Evolutionary conservation across 2,888 invertebrate genomes (phyloP).

Genomic region (Boloria euphrosyne): DNA sequence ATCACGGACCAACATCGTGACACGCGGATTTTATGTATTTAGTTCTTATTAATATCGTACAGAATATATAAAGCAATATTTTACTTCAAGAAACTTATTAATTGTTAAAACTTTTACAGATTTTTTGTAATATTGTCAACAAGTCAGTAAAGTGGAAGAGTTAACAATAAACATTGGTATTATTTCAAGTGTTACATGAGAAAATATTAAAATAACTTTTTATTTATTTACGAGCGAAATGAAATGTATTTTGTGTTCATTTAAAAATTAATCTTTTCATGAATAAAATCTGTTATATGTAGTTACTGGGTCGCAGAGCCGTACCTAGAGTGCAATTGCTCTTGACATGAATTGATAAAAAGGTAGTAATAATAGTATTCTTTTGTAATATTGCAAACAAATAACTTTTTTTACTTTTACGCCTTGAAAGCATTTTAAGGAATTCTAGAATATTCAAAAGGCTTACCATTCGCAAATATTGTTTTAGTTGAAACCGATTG

Average conservation of each 20-base stretch:
- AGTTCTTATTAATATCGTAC: no score
- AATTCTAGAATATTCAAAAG: no score
- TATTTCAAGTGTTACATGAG: not conserved
- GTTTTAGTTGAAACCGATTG: no score
- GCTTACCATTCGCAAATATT: no score
- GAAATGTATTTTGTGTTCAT: not conserved
- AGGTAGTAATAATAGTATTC: not conserved
- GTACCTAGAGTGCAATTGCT: not conserved
- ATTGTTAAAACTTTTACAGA: not conserved
- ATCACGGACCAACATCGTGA: no score
- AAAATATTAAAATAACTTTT: not conserved
- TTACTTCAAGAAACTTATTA: not conserved
- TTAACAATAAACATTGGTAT: not conserved
- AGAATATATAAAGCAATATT: no score
- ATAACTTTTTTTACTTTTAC: no score
- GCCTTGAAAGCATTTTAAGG: no score
- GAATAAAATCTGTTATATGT: not conserved
- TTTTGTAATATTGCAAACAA: not conserved
- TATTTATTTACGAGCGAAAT: not conserved
- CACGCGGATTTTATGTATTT: no score
- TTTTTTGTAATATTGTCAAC: not conserved
- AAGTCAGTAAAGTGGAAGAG: not conserved
- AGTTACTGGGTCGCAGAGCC: constrained; percentile 1
- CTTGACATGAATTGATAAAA: constrained; percentile 5
- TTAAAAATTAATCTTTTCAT: not conserved